A percentile compares a stretch with the other conserved stretches of the same genome.
Conservation (phyloP, 2,797 vertebrate species). For the Enteromius radiatus region DNA sequence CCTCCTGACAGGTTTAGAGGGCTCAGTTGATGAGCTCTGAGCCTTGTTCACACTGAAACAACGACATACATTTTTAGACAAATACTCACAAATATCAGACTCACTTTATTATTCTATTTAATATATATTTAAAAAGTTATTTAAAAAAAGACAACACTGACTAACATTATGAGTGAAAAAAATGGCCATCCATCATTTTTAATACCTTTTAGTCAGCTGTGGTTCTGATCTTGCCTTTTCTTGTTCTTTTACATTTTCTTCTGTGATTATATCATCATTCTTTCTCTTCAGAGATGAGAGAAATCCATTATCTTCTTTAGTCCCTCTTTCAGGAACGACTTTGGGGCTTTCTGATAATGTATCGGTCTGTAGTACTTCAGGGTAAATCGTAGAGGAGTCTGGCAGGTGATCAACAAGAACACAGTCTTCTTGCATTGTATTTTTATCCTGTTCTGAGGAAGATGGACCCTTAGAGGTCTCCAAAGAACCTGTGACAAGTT, state of each 20-base stretch:
- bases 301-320: background rate
- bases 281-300: constrained; percentile 12
- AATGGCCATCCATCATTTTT: background rate
- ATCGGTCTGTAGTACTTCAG: background rate
- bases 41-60: constrained; percentile 50
- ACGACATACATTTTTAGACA: background rate
- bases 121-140: no score
- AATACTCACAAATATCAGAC: background rate
- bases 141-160: no score
- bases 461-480: constrained; percentile 12
- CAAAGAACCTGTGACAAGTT: constrained; percentile 11
- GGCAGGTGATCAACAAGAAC: background rate
- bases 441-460: background rate
- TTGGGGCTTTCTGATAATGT: background rate
- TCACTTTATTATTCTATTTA: background rate
- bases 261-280: background rate
- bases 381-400: background rate
- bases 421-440: background rate
- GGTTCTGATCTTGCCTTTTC: background rate
- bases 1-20: constrained; percentile 51
- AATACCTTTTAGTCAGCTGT: constrained; percentile 19
- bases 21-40: constrained; percentile 19
- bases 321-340: background rate
- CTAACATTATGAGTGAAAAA: background rate
- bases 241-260: background rate